Conservation (phyloP, 2,797 vertebrate genomes). For the Danio kyathit region DNA sequence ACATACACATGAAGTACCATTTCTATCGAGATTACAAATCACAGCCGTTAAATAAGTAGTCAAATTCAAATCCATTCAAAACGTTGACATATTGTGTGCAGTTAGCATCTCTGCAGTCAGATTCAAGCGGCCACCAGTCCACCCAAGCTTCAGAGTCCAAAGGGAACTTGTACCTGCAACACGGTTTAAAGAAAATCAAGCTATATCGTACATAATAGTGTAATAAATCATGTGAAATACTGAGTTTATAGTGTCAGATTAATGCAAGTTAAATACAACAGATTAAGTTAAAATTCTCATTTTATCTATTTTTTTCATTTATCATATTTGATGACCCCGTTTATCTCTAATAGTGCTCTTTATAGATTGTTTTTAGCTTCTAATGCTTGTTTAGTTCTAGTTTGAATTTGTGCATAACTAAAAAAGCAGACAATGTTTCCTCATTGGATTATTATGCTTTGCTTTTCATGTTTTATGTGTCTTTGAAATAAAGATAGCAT, state of each 20-base stretch:
- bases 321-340: no score
- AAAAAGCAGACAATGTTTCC: no score
- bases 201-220: neutral
- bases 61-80: constrained; percentile 71
- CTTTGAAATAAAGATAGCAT: no score
- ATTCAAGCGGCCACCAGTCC: constrained; percentile 83
- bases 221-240: neutral
- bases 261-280: neutral
- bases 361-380: no score
- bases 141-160: constrained; percentile 87
- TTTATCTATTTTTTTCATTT: no score
- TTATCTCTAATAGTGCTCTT: no score
- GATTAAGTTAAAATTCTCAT: no score
- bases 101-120: constrained; percentile 65
- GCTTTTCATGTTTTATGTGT: no score
- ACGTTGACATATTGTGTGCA: constrained; percentile 74
- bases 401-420: no score
- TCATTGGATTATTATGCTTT: no score
- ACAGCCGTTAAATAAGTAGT: constrained; percentile 56
- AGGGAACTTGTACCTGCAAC: constrained; percentile 86
- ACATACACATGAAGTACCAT: neutral
- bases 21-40: neutral
- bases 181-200: constrained; percentile 12
- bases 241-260: neutral
- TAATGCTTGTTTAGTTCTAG: no score